phyloP scores from a whole-genome alignment of 2,113 vertebrate genomes.

The Cheilinus undulatus region DNA sequence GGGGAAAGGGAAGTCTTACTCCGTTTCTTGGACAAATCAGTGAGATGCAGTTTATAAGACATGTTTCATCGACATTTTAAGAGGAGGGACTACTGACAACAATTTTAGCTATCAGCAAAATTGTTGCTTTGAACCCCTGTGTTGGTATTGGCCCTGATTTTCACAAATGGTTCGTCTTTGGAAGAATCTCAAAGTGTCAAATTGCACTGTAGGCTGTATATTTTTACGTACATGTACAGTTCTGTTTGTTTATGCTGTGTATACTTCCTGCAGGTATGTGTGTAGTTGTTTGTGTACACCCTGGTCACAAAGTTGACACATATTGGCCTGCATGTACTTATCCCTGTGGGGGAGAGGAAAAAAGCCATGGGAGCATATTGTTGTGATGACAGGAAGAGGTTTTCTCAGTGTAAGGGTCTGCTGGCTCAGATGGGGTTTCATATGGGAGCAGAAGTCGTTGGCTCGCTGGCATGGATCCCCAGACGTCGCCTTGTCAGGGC shows the following conservation, averaged over 20 bases:
- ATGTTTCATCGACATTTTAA: no score
- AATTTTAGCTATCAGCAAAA: no score
- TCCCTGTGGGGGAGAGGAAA: slow-evolving; percentile 45
- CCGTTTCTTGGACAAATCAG: no score
- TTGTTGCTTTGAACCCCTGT: no score
- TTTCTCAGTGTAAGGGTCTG: slow-evolving; percentile 55
- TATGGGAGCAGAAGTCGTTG: slow-evolving; percentile 52
- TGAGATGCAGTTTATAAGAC: no score
- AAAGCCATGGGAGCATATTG: slow-evolving; percentile 59
- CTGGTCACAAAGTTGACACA: slow-evolving; percentile 31
- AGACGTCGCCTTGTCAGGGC: slow-evolving; percentile 56
- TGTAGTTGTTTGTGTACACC: slow-evolving; percentile 8
- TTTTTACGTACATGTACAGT: no score
- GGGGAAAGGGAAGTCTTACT: no score
- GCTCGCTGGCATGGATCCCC: slow-evolving; percentile 28
- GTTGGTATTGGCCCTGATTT: no score
- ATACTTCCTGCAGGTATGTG: neutral
- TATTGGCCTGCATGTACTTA: slow-evolving; percentile 46
- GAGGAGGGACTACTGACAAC: no score
- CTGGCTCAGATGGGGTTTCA: slow-evolving; percentile 68
- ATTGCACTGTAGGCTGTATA: no score
- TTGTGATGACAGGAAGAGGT: slow-evolving; percentile 58
- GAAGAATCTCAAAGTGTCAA: no score
- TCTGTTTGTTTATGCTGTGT: neutral
- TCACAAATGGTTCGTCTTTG: no score